Evolutionary conservation across 2,113 vertebrate species (phyloP).

Genomic region (Eulacestoma nigropectus): DNA sequence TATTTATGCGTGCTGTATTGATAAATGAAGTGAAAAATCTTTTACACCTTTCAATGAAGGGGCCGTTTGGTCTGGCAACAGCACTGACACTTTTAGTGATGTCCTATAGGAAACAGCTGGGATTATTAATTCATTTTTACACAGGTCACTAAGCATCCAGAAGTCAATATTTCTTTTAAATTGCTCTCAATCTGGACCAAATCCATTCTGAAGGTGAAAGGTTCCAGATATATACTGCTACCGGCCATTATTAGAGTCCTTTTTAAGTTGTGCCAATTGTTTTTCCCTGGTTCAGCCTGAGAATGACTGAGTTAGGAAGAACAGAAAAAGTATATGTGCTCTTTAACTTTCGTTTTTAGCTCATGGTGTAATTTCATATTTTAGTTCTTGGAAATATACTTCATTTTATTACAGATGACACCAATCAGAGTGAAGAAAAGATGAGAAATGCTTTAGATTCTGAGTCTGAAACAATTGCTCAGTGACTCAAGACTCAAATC

Average conservation of each 20-base stretch:
- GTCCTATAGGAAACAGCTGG: conserved; percentile 25
- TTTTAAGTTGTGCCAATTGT: conserved; percentile 3
- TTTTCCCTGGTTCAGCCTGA: not conserved
- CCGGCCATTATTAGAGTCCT: not conserved
- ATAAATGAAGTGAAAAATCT: conserved; percentile 58
- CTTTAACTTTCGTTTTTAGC: conserved; percentile 7
- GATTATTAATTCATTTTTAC: conserved; percentile 62
- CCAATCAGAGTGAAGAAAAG: not conserved
- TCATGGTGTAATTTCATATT: not conserved
- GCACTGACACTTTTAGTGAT: conserved; percentile 31
- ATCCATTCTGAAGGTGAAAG: conserved; percentile 55
- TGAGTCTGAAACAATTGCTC: conserved; percentile 10
- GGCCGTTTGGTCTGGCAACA: conserved; percentile 6
- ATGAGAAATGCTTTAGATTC: conserved; percentile 9
- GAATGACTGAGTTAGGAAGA: not conserved
- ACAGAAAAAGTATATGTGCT: not conserved
- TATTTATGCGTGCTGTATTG: not conserved
- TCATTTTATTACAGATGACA: conserved; percentile 4
- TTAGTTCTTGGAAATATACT: not conserved
- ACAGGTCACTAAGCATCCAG: conserved; percentile 43
- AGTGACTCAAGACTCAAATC: conserved; percentile 46
- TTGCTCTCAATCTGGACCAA: conserved; percentile 33
- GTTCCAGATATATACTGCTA: conserved; percentile 32
- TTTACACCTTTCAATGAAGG: conserved; percentile 21
- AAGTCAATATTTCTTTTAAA: conserved; percentile 62